Evolutionary conservation across 2,888 invertebrate species (phyloP).

Genomic region (Dendrolimus houi): DNA sequence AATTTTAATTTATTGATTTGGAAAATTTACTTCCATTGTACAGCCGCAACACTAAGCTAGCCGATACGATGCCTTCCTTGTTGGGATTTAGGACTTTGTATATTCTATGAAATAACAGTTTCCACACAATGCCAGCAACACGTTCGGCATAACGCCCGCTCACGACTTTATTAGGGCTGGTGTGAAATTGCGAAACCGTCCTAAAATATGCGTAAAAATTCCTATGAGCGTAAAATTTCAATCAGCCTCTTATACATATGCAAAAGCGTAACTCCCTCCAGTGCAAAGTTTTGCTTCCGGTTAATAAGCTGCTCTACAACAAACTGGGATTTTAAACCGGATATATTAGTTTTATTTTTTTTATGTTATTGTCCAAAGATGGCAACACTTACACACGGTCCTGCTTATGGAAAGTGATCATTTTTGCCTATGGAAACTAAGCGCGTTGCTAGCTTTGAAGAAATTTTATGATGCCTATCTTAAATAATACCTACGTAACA

Average conservation of each 20-base stretch:
- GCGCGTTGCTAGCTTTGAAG: too few species aligned
- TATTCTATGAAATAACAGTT: background rate
- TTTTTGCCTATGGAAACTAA: too few species aligned
- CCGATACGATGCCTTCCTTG: too few species aligned
- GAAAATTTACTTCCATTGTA: too few species aligned
- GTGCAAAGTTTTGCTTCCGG: constrained; percentile 8
- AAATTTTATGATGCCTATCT: too few species aligned
- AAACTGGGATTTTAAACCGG: background rate
- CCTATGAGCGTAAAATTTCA: constrained; percentile 65
- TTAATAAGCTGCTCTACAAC: background rate
- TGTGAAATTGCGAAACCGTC: constrained; percentile 48
- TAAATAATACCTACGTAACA: too few species aligned
- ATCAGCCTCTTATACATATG: constrained; percentile 68
- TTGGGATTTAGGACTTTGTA: too few species aligned
- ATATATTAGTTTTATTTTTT: background rate
- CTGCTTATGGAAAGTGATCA: too few species aligned
- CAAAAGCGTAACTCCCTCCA: constrained; percentile 29
- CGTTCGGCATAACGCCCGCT: constrained; percentile 22
- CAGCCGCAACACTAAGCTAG: too few species aligned
- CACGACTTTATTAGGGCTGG: constrained; percentile 43
- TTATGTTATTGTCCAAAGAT: background rate
- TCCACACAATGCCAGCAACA: background rate
- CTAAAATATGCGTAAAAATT: constrained; percentile 67
- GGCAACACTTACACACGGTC: too few species aligned
- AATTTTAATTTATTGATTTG: too few species aligned